A percentile compares a stretch with the other conserved stretches of the same genome.
Conservation (phyloP, 1,140 invertebrate genomes). For the silkworm (Bombyx mori) region ASM3026992v2 NC_085135.1:9851501-9852000, state of each 20-base stretch:
- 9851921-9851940: too few species aligned
- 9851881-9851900: too few species aligned
- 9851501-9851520: constrained; percentile 26
- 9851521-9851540: constrained; percentile 18
- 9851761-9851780: too few species aligned
- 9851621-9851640: constrained; percentile 17
- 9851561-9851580: constrained; percentile 42
- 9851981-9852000: too few species aligned
- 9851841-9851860: constrained; percentile 16
- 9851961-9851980: too few species aligned
- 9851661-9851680: constrained; percentile 17
- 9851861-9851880: constrained; percentile 13
- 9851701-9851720: constrained; percentile 10
- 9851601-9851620: constrained; percentile 33
- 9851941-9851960: too few species aligned
- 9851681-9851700: constrained; percentile 24
- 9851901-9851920: too few species aligned
- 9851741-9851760: constrained; percentile 3
- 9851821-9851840: constrained; percentile 23
- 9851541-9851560: background rate
- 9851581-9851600: constrained; percentile 51
- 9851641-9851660: constrained; percentile 22
- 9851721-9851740: constrained; percentile 19
- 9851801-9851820: constrained; percentile 22
- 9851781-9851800: too few species aligned